These are phyloP conservation scores for Mythimna loreyi DNA, from an alignment of 2,888 invertebrate species.

Conservation along the genomic window DNA sequence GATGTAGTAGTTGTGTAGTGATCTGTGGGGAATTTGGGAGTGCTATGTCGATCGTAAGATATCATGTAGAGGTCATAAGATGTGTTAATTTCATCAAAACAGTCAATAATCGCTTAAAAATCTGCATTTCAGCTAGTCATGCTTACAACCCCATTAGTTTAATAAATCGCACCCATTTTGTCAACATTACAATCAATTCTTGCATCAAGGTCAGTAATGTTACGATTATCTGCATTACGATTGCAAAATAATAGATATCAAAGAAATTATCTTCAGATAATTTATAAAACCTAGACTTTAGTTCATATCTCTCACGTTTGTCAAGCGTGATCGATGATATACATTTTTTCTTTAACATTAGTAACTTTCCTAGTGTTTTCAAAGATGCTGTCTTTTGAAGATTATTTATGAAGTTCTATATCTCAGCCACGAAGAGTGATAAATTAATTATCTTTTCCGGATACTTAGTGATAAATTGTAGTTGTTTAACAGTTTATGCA, in stretches of 20 bases:
- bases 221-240: slow-evolving; percentile 27
- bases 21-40: no score
- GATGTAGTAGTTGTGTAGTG: no score
- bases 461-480: not conserved
- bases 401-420: slow-evolving; percentile 36
- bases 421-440: slow-evolving; percentile 23
- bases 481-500: no score
- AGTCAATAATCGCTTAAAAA: not conserved
- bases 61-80: no score
- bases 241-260: slow-evolving; percentile 30
- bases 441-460: slow-evolving; percentile 28
- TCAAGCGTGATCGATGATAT: slow-evolving; percentile 65
- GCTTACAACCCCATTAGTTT: not conserved
- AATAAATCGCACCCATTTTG: not conserved
- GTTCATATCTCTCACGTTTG: slow-evolving; percentile 60
- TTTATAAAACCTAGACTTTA: slow-evolving; percentile 29
- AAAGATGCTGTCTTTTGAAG: slow-evolving; percentile 28
- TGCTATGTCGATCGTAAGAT: no score
- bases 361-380: slow-evolving; percentile 66
- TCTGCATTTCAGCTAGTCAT: no score
- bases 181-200: slow-evolving; percentile 1
- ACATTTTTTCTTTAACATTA: slow-evolving; percentile 47
- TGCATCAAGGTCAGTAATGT: slow-evolving; percentile 38
- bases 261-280: slow-evolving; percentile 61
- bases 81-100: no score